These are phyloP conservation scores for Argyresthia goedartella DNA, from an alignment of 2,888 invertebrate genomes.

Conservation along the genomic window DNA sequence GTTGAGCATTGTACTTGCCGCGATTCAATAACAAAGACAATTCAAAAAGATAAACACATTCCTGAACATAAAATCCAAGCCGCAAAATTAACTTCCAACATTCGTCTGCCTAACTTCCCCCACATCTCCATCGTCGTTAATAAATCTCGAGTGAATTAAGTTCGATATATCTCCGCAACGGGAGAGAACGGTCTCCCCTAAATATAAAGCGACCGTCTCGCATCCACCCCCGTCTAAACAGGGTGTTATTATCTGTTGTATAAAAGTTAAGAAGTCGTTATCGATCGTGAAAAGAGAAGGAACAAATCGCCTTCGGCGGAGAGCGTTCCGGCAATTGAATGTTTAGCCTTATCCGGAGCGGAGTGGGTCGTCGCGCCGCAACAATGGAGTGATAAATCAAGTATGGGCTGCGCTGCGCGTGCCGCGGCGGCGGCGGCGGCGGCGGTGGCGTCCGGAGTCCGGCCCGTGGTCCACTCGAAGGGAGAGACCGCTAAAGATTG, in stretches of 20 bases:
- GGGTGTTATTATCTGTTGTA: constrained; percentile 1
- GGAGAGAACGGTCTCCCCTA: not conserved
- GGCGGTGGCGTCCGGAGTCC: constrained; percentile 25
- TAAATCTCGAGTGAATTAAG: too few species aligned
- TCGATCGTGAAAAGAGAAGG: constrained; percentile 43
- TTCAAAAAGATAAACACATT: not conserved
- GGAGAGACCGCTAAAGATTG: not conserved
- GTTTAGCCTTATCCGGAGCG: constrained; percentile 63
- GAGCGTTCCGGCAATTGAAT: constrained; percentile 64
- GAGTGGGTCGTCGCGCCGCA: constrained; percentile 51
- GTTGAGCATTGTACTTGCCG: too few species aligned
- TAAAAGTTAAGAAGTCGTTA: constrained; percentile 22
- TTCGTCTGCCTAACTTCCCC: too few species aligned
- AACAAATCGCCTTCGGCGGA: constrained; percentile 56
- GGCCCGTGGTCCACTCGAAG: constrained; percentile 15
- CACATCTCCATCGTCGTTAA: too few species aligned
- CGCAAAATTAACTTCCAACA: not conserved
- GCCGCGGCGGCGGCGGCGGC: constrained; percentile 19
- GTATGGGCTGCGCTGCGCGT: constrained; percentile 61
- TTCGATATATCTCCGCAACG: too few species aligned
- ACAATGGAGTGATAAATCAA: constrained; percentile 70
- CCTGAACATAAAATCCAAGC: not conserved
- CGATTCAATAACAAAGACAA: too few species aligned
- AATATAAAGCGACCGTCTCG: not conserved
- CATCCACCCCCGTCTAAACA: not conserved